These are phyloP conservation scores for Malthinus flaveolus DNA, from an alignment of 2,888 invertebrate species.

Conservation along the genomic window DNA sequence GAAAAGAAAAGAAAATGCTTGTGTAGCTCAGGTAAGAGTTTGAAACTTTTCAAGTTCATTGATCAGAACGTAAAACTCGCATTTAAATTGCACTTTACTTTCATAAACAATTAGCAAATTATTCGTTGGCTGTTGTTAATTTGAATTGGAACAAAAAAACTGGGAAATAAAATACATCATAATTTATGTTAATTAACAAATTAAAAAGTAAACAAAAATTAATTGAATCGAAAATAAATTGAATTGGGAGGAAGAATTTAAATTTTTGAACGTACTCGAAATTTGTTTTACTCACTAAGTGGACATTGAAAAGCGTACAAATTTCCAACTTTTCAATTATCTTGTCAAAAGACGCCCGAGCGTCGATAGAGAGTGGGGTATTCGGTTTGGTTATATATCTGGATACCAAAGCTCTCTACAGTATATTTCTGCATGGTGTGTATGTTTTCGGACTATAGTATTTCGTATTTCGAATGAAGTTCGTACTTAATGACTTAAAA, in stretches of 20 bases:
- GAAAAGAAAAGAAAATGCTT: too few species aligned
- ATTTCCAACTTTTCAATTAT: constrained; percentile 29
- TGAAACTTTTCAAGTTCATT: too few species aligned
- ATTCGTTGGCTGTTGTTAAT: too few species aligned
- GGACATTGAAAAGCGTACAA: constrained; percentile 24
- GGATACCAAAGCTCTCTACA: constrained; percentile 25
- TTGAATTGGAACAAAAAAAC: too few species aligned
- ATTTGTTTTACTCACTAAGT: background rate
- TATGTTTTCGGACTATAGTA: constrained; percentile 23
- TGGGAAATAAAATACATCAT: too few species aligned
- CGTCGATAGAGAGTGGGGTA: constrained; percentile 33
- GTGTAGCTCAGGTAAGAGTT: too few species aligned
- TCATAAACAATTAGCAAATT: too few species aligned
- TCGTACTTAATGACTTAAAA: background rate
- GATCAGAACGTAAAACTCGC: too few species aligned
- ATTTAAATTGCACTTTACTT: too few species aligned
- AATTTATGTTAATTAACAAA: too few species aligned
- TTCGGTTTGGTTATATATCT: constrained; percentile 35
- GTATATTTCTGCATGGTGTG: constrained; percentile 26
- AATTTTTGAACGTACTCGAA: background rate
- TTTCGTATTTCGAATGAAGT: constrained; percentile 7
- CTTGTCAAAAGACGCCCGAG: constrained; percentile 25
- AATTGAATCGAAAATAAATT: too few species aligned
- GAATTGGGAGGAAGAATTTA: background rate
- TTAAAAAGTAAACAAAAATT: too few species aligned